A percentile compares a stretch with the other conserved stretches of the same genome.
Conservation (phyloP, 2,797 vertebrate genomes). For the Pangasius mekongensis region DNA sequence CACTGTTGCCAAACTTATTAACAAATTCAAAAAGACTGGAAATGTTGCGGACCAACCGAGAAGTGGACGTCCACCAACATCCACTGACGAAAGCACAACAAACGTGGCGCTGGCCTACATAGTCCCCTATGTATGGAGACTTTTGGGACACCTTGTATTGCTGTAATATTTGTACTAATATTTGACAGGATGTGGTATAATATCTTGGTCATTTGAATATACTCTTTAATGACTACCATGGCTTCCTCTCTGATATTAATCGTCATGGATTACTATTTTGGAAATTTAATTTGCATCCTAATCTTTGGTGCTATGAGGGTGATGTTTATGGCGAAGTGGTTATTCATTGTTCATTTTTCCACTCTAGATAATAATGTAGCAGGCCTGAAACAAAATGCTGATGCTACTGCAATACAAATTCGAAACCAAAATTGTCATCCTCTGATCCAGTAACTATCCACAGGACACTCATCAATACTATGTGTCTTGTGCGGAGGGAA, state of each 20-base stretch:
- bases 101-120: too few species aligned
- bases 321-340: not conserved
- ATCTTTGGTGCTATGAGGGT: not conserved
- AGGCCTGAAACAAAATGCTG: not conserved
- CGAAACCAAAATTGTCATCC: not conserved
- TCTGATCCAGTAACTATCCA: not conserved
- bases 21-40: too few species aligned
- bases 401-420: not conserved
- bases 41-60: too few species aligned
- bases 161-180: not conserved
- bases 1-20: too few species aligned
- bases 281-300: not conserved
- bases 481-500: not conserved
- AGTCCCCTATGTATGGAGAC: too few species aligned
- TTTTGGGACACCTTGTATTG: too few species aligned
- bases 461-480: not conserved
- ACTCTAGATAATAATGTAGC: not conserved
- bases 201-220: not conserved
- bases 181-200: not conserved
- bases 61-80: too few species aligned
- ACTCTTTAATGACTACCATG: not conserved
- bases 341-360: not conserved
- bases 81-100: too few species aligned
- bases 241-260: not conserved
- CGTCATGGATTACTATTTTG: not conserved